Evolutionary conservation across 2,888 invertebrate genomes (phyloP).

Genomic region (Abrostola tripartita): DNA sequence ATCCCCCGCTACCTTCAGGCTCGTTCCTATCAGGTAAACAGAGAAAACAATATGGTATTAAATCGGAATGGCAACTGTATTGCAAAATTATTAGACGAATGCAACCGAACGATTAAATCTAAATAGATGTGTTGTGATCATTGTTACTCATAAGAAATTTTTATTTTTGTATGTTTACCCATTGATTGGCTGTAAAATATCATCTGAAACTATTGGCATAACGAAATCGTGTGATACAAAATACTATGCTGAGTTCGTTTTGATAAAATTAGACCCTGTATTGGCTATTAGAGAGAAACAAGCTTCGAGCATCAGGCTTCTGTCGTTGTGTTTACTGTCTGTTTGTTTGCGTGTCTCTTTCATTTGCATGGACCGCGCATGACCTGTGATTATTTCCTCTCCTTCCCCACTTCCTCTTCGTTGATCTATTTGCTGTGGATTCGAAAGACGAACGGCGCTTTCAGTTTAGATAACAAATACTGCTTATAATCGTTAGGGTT

Average conservation of each 20-base stretch:
- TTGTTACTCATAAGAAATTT: conserved; percentile 70
- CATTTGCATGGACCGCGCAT: conserved; percentile 87
- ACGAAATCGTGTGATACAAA: conserved; percentile 53
- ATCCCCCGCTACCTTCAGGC: conserved; percentile 93
- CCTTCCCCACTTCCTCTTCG: conserved; percentile 70
- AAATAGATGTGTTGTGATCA: conserved; percentile 83
- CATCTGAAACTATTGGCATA: conserved; percentile 64
- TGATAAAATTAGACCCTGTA: conserved; percentile 76
- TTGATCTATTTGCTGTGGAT: conserved; percentile 71
- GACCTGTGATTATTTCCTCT: conserved; percentile 79
- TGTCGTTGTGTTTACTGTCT: conserved; percentile 82
- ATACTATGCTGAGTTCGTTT: conserved; percentile 58
- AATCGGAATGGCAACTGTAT: conserved; percentile 87
- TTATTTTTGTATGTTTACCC: conserved; percentile 68
- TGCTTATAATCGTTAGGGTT: conserved; percentile 55
- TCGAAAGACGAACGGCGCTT: conserved; percentile 66
- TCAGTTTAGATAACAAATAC: conserved; percentile 49
- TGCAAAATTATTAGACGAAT: conserved; percentile 86
- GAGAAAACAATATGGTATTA: conserved; percentile 80
- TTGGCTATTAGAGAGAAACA: conserved; percentile 77
- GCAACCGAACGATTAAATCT: conserved; percentile 68
- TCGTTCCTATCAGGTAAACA: conserved; percentile 96
- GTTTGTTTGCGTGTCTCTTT: conserved; percentile 86
- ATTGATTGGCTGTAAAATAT: conserved; percentile 80
- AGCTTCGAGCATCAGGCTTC: conserved; percentile 84